Percentiles rank a stretch among this genome's conserved stretches.
phyloP scores from a whole-genome alignment of 2,888 invertebrate species.

The Latrodectus elegans region DNA sequence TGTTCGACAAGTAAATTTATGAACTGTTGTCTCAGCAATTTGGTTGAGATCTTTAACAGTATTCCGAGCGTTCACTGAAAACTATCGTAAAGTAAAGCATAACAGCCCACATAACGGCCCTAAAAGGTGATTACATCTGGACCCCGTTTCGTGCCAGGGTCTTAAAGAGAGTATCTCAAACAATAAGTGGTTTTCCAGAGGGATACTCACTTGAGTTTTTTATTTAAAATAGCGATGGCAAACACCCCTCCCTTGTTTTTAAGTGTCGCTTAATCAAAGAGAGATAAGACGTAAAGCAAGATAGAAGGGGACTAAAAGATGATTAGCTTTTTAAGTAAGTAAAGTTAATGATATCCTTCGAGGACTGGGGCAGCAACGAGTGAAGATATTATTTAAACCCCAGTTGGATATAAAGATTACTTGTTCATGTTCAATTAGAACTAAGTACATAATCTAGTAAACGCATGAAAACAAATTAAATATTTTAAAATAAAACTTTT shows the following conservation, averaged over 20 bases:
- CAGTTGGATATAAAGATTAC: too few relatives aligned
- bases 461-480: too few relatives aligned
- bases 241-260: constrained; percentile 12
- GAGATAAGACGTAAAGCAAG: constrained; percentile 47
- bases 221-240: constrained; percentile 24
- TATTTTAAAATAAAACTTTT: too few relatives aligned
- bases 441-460: too few relatives aligned
- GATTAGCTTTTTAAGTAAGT: constrained; percentile 50
- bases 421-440: too few relatives aligned
- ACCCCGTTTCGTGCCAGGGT: constrained; percentile 23
- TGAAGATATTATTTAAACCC: not conserved
- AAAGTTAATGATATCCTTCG: constrained; percentile 26
- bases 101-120: constrained; percentile 37
- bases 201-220: constrained; percentile 8
- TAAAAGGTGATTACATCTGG: constrained; percentile 53
- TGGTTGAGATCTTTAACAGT: not conserved
- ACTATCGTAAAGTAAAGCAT: constrained; percentile 40
- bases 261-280: constrained; percentile 44
- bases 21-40: constrained; percentile 32
- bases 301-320: constrained; percentile 48
- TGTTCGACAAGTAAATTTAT: constrained; percentile 30
- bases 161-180: constrained; percentile 42
- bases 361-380: not conserved
- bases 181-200: constrained; percentile 46
- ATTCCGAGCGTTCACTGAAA: constrained; percentile 7